A percentile compares a stretch with the other conserved stretches of the same genome.
These are phyloP conservation scores for Lophotis ruficrista DNA, from an alignment of 2,113 vertebrate genomes.

Conservation along the genomic window DNA sequence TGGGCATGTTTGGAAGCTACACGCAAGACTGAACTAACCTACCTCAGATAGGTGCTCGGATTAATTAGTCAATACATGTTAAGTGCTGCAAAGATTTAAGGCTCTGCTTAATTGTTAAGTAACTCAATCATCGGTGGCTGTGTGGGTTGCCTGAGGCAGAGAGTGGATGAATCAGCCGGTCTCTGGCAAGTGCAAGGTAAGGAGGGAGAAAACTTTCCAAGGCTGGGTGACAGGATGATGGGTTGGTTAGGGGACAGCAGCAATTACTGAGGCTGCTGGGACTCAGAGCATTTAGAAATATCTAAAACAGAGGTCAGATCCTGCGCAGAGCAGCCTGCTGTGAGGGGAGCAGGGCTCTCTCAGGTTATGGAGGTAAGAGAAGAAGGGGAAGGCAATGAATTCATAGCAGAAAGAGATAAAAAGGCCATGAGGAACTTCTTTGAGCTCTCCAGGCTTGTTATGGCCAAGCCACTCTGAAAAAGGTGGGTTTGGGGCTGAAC, in stretches of 20 bases:
- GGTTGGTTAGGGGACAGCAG: neutral
- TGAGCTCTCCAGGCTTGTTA: neutral
- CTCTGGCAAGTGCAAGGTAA: conserved; percentile 30
- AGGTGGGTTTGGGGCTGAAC: neutral
- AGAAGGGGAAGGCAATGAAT: neutral
- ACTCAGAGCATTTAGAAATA: neutral
- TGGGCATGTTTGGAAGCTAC: conserved; percentile 28
- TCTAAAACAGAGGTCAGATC: neutral
- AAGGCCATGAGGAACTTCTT: neutral
- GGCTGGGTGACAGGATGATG: neutral
- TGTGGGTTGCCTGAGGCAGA: conserved; percentile 45
- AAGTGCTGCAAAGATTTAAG: conserved; percentile 58
- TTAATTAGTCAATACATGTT: conserved; percentile 61
- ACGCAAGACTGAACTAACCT: conserved; percentile 50
- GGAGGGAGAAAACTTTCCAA: conserved; percentile 8
- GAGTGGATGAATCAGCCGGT: conserved; percentile 10
- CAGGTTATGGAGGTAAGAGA: neutral
- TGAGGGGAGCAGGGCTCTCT: neutral
- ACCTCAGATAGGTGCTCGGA: conserved; percentile 38
- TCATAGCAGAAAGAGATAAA: neutral
- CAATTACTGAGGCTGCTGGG: neutral
- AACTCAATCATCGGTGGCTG: conserved; percentile 50
- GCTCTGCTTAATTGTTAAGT: conserved; percentile 41
- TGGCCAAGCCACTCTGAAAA: neutral
- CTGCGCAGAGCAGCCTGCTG: neutral